A percentile compares a stretch with the other conserved stretches of the same genome.
Evolutionary conservation across 2,888 invertebrate genomes (phyloP).

Genomic region (Andrena camellia): DNA sequence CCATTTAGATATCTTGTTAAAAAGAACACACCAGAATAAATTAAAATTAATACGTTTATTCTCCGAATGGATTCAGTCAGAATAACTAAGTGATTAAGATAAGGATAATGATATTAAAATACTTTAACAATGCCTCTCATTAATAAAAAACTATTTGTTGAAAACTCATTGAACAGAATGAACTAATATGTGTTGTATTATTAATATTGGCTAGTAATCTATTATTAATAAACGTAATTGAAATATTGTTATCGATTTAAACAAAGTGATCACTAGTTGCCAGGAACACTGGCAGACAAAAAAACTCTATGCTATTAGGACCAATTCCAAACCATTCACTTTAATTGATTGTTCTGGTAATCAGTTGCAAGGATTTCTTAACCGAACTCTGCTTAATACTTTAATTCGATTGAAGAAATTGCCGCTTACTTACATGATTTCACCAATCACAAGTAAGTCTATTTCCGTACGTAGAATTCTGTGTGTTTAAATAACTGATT

Average conservation of each 20-base stretch:
- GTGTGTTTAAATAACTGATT: neutral
- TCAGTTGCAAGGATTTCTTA: constrained; percentile 48
- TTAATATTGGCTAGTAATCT: neutral
- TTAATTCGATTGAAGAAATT: constrained; percentile 51
- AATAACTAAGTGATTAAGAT: too few species aligned
- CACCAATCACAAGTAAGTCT: constrained; percentile 19
- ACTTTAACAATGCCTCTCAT: too few species aligned
- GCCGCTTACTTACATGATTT: constrained; percentile 28
- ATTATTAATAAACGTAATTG: neutral
- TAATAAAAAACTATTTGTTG: too few species aligned
- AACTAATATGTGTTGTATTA: neutral
- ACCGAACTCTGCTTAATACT: constrained; percentile 36
- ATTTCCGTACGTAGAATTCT: constrained; percentile 4
- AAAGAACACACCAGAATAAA: too few species aligned
- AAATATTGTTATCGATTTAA: neutral
- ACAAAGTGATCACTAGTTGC: neutral
- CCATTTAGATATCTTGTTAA: neutral
- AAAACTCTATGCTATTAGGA: constrained; percentile 29
- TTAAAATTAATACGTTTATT: too few species aligned
- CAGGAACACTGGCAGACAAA: neutral
- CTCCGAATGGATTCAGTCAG: too few species aligned
- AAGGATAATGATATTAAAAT: too few species aligned
- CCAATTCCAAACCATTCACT: constrained; percentile 45
- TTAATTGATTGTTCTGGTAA: constrained; percentile 54
- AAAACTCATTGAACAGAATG: too few species aligned